Conservation (phyloP, 2,797 vertebrate species). For the Masticophis lateralis region DNA sequence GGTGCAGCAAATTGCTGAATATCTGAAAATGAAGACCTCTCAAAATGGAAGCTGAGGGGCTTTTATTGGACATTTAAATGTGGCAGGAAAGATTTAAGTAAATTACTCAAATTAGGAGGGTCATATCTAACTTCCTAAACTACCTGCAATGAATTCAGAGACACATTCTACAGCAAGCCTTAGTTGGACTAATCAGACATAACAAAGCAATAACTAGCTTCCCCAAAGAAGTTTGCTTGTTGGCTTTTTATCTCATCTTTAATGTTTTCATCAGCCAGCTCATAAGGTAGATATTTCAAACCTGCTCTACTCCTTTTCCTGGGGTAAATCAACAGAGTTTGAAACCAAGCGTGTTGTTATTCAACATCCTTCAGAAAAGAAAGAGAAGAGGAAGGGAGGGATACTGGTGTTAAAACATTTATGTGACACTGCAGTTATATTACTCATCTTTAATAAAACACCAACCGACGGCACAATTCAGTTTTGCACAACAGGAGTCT, state of each 20-base stretch:
- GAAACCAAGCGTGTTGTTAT: slow-evolving; percentile 63
- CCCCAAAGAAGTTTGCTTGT: slow-evolving; percentile 35
- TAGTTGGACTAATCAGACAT: slow-evolving; percentile 12
- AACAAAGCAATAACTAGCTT: slow-evolving; percentile 49
- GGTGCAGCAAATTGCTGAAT: slow-evolving; percentile 4
- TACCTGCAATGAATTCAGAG: not conserved
- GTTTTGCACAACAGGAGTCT: slow-evolving; percentile 62
- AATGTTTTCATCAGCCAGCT: slow-evolving; percentile 54
- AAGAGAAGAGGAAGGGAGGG: not conserved
- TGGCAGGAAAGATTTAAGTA: not conserved
- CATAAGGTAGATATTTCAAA: slow-evolving; percentile 58
- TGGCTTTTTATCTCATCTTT: slow-evolving; percentile 48
- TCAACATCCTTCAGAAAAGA: slow-evolving; percentile 54
- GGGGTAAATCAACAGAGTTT: slow-evolving; percentile 56
- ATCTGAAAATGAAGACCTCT: slow-evolving; percentile 12
- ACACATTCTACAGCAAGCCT: not conserved
- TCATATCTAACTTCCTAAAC: not conserved
- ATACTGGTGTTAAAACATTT: slow-evolving; percentile 56
- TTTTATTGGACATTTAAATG: not conserved
- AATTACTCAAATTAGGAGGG: not conserved
- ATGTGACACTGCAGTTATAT: slow-evolving; percentile 59
- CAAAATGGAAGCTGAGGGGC: not conserved
- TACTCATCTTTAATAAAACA: slow-evolving; percentile 66
- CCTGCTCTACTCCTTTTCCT: slow-evolving; percentile 49
- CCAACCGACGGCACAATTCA: slow-evolving; percentile 62